Evolutionary conservation across 1,140 invertebrate genomes (phyloP).

Genomic region (Danaus plexippus): DNA sequence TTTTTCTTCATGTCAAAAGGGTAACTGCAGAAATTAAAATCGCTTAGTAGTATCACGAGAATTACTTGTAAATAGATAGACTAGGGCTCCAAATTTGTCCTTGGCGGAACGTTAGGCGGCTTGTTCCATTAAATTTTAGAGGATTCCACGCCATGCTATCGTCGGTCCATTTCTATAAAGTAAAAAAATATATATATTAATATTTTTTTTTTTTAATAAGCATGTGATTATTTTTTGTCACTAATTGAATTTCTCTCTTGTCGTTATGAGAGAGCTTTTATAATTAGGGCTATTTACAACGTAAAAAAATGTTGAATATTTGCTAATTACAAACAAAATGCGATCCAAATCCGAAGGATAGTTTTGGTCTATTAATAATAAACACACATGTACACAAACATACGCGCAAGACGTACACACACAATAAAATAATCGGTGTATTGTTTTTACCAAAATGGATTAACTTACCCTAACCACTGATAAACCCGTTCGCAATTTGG

Average conservation of each 20-base stretch:
- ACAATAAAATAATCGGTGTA: constrained; percentile 1
- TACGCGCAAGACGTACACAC: not conserved
- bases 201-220: not conserved
- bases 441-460: not conserved
- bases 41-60: not conserved
- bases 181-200: constrained; percentile 13
- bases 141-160: constrained; percentile 55
- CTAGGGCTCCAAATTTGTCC: constrained; percentile 57
- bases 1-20: too few relatives aligned
- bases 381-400: not conserved
- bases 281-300: too few relatives aligned
- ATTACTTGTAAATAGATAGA: constrained; percentile 51
- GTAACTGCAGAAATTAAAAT: too few relatives aligned
- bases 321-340: too few relatives aligned
- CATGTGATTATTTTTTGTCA: too few relatives aligned
- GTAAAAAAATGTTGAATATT: too few relatives aligned
- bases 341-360: too few relatives aligned
- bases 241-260: too few relatives aligned
- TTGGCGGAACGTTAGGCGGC: constrained; percentile 38
- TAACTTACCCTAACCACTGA: constrained; percentile 44
- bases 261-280: too few relatives aligned
- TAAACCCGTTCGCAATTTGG: constrained; percentile 42
- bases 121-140: constrained; percentile 43
- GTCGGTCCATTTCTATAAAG: constrained; percentile 50
- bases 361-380: not conserved